Evolutionary conservation across 2,888 invertebrate species (phyloP).

Genomic region (Junonia oenone): DNA sequence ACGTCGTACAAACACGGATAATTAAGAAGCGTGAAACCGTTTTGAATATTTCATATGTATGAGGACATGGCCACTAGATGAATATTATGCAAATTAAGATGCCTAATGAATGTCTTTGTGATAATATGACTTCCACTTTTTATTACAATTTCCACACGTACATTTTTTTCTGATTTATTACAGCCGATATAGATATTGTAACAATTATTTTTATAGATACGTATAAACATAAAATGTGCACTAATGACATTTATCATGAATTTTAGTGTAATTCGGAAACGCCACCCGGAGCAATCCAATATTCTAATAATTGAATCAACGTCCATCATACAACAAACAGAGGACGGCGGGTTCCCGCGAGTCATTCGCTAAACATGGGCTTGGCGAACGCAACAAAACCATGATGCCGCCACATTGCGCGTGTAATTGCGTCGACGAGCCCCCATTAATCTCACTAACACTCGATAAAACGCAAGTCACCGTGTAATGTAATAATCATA

Average conservation of each 20-base stretch:
- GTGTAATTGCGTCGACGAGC: constrained; percentile 71
- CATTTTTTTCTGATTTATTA: background rate
- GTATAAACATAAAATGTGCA: too few relatives aligned
- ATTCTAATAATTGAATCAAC: constrained; percentile 26
- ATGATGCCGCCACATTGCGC: constrained; percentile 67
- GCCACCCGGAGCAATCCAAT: background rate
- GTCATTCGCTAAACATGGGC: constrained; percentile 40
- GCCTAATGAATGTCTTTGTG: constrained; percentile 63
- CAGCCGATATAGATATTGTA: too few relatives aligned
- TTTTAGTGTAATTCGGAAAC: constrained; percentile 10
- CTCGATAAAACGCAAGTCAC: constrained; percentile 77
- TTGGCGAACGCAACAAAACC: constrained; percentile 50
- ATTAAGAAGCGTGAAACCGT: constrained; percentile 75
- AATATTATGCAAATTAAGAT: constrained; percentile 69
- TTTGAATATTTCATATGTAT: constrained; percentile 78
- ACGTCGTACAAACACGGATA: constrained; percentile 67
- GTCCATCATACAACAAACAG: constrained; percentile 26
- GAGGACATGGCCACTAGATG: constrained; percentile 68
- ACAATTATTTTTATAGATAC: too few relatives aligned
- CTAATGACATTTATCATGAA: too few relatives aligned
- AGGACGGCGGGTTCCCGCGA: constrained; percentile 33
- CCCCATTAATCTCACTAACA: constrained; percentile 75
- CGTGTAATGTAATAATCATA: constrained; percentile 57
- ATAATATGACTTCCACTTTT: constrained; percentile 25
- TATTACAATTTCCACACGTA: background rate